Base-by-base conservation (phyloP, 1,140 invertebrate genomes). In the Drosophila biarmipes region DNA sequence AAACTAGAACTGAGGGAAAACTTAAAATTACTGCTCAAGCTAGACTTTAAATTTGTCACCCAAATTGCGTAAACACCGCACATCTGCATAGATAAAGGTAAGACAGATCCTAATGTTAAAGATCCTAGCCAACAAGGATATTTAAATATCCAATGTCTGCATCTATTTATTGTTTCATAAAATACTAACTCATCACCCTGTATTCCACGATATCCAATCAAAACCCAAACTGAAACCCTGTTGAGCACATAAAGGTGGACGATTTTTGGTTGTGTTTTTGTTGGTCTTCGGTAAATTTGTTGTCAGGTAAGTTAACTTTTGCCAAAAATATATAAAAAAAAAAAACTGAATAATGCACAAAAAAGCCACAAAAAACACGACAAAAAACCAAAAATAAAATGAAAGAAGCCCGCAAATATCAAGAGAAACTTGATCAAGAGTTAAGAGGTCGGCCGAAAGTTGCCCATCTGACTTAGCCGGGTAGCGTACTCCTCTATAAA, bases 351-450 rank as follows among this genome's bases (percentile, higher is more conserved):
- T 24, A 48, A 21, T 19, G 24, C 31, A 7, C 37, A 43, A 63
- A 63, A 74, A 75, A 52, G 34, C 31, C 66, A 72, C 48, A 61
- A 17, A 34, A 63, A 51, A 49, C 45, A 46, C 63, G 40, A 27
- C 35, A 66, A 53, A 40, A 54, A 45, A 11, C 52, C 53, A 72
- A 59, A 80, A 72, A 74, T 53, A 77, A 78, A 67, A 76, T 66
- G 68, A 58, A 66, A 84, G 82, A 66, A 80, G 74, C 61, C 62
- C 80, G 61, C 52, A 59, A 77, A 86, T 73, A 76, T 75, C 73
- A 77, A 80, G 73, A 73, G 73, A 85, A 80, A 85, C 81, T 81
- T 86, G 77, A 85, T 85, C 78, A 74, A 86, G 81, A 82, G 80
- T 78, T 82, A 82, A 77, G 78, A 81, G 68, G 61, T 73, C 58